phyloP scores from a whole-genome alignment of 2,797 vertebrate species.

The Characodon lateralis region DNA sequence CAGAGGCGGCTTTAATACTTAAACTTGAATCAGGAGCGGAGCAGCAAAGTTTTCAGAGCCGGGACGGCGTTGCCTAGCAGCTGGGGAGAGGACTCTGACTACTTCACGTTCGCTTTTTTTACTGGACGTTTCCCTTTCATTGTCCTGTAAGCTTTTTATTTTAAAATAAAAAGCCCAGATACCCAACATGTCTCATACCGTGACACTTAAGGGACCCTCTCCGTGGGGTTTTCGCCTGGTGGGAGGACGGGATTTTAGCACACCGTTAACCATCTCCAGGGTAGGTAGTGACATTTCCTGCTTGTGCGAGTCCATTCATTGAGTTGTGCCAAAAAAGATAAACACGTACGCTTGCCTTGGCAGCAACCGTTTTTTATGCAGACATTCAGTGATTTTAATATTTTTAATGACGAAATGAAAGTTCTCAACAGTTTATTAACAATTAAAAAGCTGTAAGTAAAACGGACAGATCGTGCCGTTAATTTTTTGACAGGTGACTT shows the following conservation, averaged over 20 bases:
- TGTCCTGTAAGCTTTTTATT: slow-evolving; percentile 28
- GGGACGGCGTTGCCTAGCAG: slow-evolving; percentile 74
- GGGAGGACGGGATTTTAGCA: slow-evolving; percentile 94
- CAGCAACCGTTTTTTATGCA: not conserved
- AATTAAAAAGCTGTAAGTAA: not conserved
- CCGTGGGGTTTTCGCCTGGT: slow-evolving; percentile 97
- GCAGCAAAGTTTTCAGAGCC: slow-evolving; percentile 58
- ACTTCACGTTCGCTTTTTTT: slow-evolving; percentile 8
- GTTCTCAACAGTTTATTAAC: not conserved
- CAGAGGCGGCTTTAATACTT: slow-evolving; percentile 75
- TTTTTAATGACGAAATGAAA: not conserved
- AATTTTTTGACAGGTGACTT: slow-evolving; percentile 37
- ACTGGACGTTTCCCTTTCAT: slow-evolving; percentile 31
- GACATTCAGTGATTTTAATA: not conserved
- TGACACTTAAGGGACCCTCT: slow-evolving; percentile 90
- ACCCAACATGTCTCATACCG: slow-evolving; percentile 84
- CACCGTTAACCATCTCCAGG: slow-evolving; percentile 92
- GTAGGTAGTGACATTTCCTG: slow-evolving; percentile 76
- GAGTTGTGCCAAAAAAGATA: not conserved
- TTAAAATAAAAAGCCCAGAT: not conserved
- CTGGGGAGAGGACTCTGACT: slow-evolving; percentile 42
- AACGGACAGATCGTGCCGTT: slow-evolving; percentile 33
- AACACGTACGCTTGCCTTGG: not conserved
- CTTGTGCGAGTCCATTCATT: slow-evolving; percentile 38
- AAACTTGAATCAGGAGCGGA: slow-evolving; percentile 65